Conservation (phyloP, 2,113 vertebrate genomes). For the Urocitellus parryii region DNA sequence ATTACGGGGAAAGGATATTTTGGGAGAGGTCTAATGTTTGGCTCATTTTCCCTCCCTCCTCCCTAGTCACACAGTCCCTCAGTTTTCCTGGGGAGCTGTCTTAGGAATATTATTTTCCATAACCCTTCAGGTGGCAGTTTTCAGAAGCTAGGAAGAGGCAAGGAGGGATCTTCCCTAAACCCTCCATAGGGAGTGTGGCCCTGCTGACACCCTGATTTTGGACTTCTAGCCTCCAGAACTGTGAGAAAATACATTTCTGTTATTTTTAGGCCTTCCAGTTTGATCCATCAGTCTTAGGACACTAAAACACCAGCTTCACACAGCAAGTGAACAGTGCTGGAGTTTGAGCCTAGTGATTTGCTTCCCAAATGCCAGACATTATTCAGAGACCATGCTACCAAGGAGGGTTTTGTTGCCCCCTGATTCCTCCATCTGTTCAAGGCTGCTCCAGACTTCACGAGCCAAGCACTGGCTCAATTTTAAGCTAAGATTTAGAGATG, state of each 20-base stretch:
- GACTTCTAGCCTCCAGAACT: neutral
- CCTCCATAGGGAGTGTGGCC: neutral
- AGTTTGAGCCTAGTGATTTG: neutral
- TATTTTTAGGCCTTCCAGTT: neutral
- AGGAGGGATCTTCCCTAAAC: neutral
- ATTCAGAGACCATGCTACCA: neutral
- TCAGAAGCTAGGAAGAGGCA: neutral
- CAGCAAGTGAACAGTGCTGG: neutral
- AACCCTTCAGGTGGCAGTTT: neutral
- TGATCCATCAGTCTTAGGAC: neutral
- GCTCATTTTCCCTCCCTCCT: no score
- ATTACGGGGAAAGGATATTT: no score
- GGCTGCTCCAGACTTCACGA: neutral
- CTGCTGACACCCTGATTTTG: neutral
- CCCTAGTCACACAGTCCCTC: no score
- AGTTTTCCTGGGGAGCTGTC: no score
- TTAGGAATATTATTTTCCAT: no score
- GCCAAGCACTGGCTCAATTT: neutral
- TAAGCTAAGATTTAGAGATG: neutral
- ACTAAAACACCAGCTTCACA: neutral
- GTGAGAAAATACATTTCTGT: neutral
- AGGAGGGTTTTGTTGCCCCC: neutral
- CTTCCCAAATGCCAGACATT: neutral
- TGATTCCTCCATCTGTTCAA: neutral
- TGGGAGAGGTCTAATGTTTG: no score